phyloP scores from a whole-genome alignment of 2,797 vertebrate genomes.

The Chelon auratus region DNA sequence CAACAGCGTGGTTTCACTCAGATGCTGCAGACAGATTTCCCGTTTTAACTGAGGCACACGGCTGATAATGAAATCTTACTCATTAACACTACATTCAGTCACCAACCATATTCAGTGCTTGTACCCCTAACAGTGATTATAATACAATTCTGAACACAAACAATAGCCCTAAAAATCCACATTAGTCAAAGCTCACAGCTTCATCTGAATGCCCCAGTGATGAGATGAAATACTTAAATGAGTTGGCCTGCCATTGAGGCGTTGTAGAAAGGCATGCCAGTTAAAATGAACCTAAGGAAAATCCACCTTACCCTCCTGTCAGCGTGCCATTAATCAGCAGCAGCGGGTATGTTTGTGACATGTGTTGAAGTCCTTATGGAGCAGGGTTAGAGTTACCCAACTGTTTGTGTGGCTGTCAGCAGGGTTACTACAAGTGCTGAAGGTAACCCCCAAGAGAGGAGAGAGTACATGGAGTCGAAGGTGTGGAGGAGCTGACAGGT shows the following conservation, averaged over 20 bases:
- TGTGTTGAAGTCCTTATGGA: constrained; percentile 56
- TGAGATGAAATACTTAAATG: not conserved
- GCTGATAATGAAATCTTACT: constrained; percentile 1
- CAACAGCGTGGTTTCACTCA: not conserved
- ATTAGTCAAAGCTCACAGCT: constrained; percentile 9
- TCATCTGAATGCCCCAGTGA: not conserved
- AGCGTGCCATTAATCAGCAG: constrained; percentile 24
- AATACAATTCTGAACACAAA: no score
- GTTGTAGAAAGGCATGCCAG: not conserved
- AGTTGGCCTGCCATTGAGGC: not conserved
- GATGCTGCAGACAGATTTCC: not conserved
- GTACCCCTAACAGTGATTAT: no score
- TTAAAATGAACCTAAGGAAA: constrained; percentile 15
- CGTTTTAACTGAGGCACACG: not conserved
- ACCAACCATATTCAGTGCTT: not conserved
- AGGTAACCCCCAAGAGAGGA: constrained; percentile 44
- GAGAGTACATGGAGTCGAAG: not conserved
- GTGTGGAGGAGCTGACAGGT: constrained; percentile 30
- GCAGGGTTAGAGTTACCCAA: constrained; percentile 45
- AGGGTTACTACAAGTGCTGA: constrained; percentile 28
- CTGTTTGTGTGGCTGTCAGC: constrained; percentile 42
- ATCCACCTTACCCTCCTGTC: constrained; percentile 34
- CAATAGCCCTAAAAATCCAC: constrained; percentile 10
- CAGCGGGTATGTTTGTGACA: constrained; percentile 61
- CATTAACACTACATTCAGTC: constrained; percentile 4